Evolutionary conservation across 2,888 invertebrate genomes (phyloP).

Genomic region (Drosophila prolongata): DNA sequence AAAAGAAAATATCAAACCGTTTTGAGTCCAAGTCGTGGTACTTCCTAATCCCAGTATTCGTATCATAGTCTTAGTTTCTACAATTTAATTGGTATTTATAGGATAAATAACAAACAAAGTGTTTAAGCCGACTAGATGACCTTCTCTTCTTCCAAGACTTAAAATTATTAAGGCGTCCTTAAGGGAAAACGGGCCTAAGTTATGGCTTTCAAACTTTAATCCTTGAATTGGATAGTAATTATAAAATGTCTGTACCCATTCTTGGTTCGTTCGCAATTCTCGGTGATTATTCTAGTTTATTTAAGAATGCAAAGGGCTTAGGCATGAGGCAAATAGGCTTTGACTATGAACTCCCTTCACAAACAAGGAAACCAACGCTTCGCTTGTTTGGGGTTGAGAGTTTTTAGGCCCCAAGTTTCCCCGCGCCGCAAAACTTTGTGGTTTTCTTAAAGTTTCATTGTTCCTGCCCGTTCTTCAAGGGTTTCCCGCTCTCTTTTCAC

Average conservation of each 20-base stretch:
- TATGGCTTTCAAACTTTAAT: too few species aligned
- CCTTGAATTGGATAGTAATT: not conserved
- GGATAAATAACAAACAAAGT: too few species aligned
- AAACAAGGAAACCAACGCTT: constrained; percentile 21
- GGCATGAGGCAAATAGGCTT: constrained; percentile 9
- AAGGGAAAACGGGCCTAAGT: too few species aligned
- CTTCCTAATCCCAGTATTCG: too few species aligned
- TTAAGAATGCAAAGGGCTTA: not conserved
- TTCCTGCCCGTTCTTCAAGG: constrained; percentile 36
- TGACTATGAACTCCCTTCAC: constrained; percentile 6
- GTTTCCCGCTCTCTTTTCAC: constrained; percentile 7
- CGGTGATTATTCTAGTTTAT: not conserved
- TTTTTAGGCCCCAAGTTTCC: constrained; percentile 14
- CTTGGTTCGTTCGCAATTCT: not conserved
- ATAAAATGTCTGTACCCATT: not conserved
- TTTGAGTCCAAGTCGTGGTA: too few species aligned
- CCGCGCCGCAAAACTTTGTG: constrained; percentile 24
- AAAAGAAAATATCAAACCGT: too few species aligned
- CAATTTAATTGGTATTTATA: too few species aligned
- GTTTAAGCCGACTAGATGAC: too few species aligned
- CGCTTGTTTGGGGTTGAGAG: constrained; percentile 13
- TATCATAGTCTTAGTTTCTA: too few species aligned
- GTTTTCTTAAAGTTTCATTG: constrained; percentile 41
- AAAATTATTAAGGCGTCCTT: too few species aligned
- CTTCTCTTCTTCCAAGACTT: too few species aligned